These are phyloP conservation scores for Alcedo atthis DNA, from an alignment of 2,797 vertebrate species.

Conservation along the genomic window DNA sequence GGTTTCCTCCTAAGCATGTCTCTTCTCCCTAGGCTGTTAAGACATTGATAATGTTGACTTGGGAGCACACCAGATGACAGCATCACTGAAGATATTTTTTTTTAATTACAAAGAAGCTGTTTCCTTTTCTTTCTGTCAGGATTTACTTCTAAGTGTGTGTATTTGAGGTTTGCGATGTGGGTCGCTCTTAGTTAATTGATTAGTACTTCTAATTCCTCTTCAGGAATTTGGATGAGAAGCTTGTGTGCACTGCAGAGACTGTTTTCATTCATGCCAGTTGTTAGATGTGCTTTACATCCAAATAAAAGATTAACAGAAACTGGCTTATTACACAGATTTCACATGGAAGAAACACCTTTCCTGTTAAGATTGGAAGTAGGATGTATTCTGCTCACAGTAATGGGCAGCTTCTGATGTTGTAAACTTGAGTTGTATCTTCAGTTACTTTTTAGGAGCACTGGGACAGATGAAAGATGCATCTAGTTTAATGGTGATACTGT, in stretches of 20 bases:
- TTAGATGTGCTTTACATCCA: not conserved
- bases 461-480: rapidly evolving
- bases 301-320: not conserved
- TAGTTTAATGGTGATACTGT: not conserved
- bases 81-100: not conserved
- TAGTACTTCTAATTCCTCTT: not conserved
- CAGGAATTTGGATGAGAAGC: not conserved
- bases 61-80: not conserved
- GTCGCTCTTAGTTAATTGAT: not conserved
- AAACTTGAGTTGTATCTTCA: not conserved
- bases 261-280: not conserved
- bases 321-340: not conserved
- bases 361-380: not conserved
- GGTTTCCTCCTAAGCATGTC: not conserved
- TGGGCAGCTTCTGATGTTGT: not conserved
- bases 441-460: not conserved
- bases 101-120: not conserved
- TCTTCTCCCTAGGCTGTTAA: not conserved
- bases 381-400: not conserved
- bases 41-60: not conserved
- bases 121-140: not conserved
- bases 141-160: not conserved
- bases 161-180: not conserved
- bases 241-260: not conserved
- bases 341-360: not conserved